Percentiles rank a stretch among this genome's conserved stretches.
These are phyloP conservation scores for Vireo altiloquus DNA, from an alignment of 2,113 vertebrate species.

Conservation along the genomic window DNA sequence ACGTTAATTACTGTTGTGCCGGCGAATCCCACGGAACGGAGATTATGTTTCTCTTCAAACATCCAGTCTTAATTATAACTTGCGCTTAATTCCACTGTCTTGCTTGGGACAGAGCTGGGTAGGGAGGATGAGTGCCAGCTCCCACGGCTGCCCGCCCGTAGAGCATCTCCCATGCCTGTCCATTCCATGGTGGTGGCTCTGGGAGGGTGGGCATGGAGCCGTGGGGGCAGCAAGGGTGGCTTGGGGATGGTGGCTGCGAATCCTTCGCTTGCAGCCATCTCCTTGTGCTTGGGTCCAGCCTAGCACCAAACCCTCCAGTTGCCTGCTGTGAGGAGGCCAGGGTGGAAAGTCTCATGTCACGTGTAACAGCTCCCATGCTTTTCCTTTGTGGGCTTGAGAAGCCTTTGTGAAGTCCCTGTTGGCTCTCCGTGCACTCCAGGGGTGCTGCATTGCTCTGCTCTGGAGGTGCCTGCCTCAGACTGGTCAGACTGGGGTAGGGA, in stretches of 20 bases:
- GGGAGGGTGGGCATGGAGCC: fast-evolving
- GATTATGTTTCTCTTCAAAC: slow-evolving; percentile 83
- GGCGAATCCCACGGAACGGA: slow-evolving; percentile 74
- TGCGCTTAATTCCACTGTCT: slow-evolving; percentile 68
- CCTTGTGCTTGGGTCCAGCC: fast-evolving
- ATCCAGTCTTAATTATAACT: slow-evolving; percentile 81
- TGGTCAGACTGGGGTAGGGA: background rate
- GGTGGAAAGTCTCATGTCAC: background rate
- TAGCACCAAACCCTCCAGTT: background rate
- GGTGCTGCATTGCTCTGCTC: background rate
- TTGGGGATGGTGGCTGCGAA: background rate
- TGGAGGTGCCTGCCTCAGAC: background rate
- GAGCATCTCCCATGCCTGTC: background rate
- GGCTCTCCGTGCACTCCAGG: fast-evolving
- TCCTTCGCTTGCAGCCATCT: background rate
- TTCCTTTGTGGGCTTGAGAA: background rate
- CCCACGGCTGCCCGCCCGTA: background rate
- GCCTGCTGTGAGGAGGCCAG: fast-evolving
- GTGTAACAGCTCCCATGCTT: background rate
- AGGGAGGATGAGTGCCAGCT: background rate
- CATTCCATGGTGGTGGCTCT: fast-evolving
- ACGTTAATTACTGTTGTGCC: slow-evolving; percentile 84
- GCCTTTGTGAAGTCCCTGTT: background rate
- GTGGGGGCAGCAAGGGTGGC: background rate
- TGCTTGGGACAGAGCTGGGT: background rate